A percentile compares a stretch with the other conserved stretches of the same genome.
Evolutionary conservation across 2,797 vertebrate species (phyloP).

Genomic region (Sebastes elongatus): DNA sequence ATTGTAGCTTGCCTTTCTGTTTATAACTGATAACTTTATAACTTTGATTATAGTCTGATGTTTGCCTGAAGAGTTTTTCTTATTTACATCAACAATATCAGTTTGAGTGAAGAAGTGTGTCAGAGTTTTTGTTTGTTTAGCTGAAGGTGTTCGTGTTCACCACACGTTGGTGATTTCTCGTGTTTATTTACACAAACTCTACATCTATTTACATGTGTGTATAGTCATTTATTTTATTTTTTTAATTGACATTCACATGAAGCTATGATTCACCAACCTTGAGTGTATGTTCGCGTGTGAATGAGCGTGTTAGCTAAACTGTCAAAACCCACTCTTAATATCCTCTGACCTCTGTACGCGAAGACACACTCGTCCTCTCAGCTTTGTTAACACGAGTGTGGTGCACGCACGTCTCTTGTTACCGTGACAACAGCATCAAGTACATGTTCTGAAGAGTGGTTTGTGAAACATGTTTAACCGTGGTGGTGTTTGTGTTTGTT

Average conservation of each 20-base stretch:
- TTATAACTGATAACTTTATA: background rate
- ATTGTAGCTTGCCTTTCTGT: background rate
- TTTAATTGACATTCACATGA: constrained; percentile 10
- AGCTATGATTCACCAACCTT: background rate
- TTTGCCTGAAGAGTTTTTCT: background rate
- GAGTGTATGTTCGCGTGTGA: background rate
- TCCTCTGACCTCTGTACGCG: constrained; percentile 19
- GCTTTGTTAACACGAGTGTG: constrained; percentile 6
- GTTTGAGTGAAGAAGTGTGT: background rate
- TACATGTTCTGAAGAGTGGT: background rate
- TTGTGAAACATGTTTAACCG: background rate
- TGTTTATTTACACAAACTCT: background rate
- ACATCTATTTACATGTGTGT: background rate
- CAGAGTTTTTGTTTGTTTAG: background rate
- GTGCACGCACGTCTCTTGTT: constrained; percentile 19
- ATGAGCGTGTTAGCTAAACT: constrained; percentile 29
- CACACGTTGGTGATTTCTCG: background rate
- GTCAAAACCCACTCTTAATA: constrained; percentile 23
- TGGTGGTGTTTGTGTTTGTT: background rate
- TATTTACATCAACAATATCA: background rate
- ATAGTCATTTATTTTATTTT: background rate
- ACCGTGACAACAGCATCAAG: constrained; percentile 25
- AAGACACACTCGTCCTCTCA: constrained; percentile 10
- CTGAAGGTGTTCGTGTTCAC: background rate
- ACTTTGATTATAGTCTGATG: background rate